Evolutionary conservation across 2,888 invertebrate species (phyloP), one percentile per base, ranked within the genome.

Genomic region (Cataglyphis albicans): DNA sequence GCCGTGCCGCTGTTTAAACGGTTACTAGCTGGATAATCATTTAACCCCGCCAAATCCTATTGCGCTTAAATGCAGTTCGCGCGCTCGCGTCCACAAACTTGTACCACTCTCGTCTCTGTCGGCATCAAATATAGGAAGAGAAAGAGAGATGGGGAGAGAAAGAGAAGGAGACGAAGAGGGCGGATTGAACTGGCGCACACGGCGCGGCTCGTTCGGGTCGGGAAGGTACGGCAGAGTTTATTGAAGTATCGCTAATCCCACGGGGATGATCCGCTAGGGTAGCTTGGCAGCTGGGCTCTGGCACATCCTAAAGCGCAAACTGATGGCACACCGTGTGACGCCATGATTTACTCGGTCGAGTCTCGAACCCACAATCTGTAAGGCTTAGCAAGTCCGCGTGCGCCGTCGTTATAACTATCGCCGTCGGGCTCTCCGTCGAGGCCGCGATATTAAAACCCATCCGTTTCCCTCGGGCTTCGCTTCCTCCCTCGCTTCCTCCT

Each of bases 301-400:
- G 86, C 87, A 84, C 81, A 91, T 87, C 87, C 89, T 89, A 89
- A 91, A 91, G 90, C 90, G 91, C 90, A 89, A 90, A 91, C 92
- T 85, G 87, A 68, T 84, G 87, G 82, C 84, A 70, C 55, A 63
- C 75, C 87, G 85, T 82, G 84, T 87, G 90, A 90, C 88, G 91
- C 88, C 91, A 93, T 93, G 93, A 93, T 94, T 94, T 93, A 94
- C 93, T 93, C 90, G 90, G 44, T 88, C 89, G 90, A 91, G 93
- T 91, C 92, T 91, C 91, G 91, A 91, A 91, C 91, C 91, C 90
- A 92, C 93, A 92, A 94, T 94, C 94, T 93, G 91, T 92, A 92
- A 93, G 91, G 92, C 93, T 94, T 93, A 93, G 90, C 92, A 91
- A 91, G 91, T 91, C 91, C 91, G 89, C 90, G 88, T 87, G 84